phyloP scores from a whole-genome alignment of 37 sponge, comb jelly and placozoan genomes.

The Chondrosia reniformis region DNA sequence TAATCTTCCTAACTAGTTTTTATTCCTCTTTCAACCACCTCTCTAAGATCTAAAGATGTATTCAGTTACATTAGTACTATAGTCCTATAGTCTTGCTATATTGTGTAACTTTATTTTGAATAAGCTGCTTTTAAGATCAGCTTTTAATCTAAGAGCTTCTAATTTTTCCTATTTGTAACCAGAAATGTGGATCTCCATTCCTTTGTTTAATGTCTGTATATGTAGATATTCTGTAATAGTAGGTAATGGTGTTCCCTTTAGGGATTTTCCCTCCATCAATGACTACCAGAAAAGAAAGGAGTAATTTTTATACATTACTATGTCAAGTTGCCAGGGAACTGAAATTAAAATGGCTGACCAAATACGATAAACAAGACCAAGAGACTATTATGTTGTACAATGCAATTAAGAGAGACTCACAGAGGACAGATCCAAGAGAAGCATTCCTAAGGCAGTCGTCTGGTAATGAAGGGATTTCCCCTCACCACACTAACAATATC shows the following conservation, averaged over 20 bases:
- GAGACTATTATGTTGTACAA: slow-evolving; percentile 29
- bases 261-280: slow-evolving; percentile 59
- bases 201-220: no score
- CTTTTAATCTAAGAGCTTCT: no score
- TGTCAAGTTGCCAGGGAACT: slow-evolving; percentile 40
- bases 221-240: slow-evolving; percentile 16
- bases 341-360: slow-evolving; percentile 28
- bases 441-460: slow-evolving; percentile 27
- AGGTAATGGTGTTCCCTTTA: slow-evolving; percentile 51
- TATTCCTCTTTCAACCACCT: no score
- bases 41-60: no score
- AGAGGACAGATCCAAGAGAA: slow-evolving; percentile 59
- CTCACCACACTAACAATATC: slow-evolving; percentile 32
- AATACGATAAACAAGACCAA: not conserved
- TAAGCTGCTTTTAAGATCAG: no score
- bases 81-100: no score
- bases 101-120: no score
- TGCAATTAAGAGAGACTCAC: slow-evolving; percentile 46
- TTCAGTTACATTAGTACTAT: no score
- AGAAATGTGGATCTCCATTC: no score
- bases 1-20: no score
- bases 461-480: not conserved
- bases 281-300: slow-evolving; percentile 34
- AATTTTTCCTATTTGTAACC: no score
- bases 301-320: slow-evolving; percentile 36